Evolutionary conservation across 1,140 invertebrate species (phyloP).

Genomic region (Daktulosphaira vitifoliae): DNA sequence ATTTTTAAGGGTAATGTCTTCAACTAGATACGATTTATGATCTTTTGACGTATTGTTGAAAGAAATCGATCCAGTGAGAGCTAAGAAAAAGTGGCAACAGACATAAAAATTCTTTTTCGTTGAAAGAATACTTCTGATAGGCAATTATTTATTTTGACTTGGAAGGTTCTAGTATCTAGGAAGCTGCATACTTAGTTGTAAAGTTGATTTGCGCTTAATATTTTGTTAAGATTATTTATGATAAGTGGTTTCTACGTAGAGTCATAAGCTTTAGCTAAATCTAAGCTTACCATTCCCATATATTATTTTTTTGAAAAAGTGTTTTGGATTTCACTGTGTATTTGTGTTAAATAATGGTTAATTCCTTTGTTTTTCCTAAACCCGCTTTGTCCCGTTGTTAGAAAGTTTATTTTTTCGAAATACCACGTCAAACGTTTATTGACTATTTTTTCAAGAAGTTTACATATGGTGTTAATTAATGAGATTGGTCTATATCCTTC

Average conservation of each 20-base stretch:
- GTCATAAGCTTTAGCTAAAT: not conserved
- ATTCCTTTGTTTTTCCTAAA: not conserved
- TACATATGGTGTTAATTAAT: not conserved
- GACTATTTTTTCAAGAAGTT: not conserved
- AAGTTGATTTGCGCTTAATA: not conserved
- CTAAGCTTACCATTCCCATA: not conserved
- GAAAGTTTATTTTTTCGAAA: not conserved
- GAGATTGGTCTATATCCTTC: not conserved
- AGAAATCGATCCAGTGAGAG: too few species aligned
- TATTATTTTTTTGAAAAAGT: not conserved
- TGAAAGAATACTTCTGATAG: not conserved
- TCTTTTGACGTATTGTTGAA: too few species aligned
- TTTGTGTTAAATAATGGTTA: not conserved
- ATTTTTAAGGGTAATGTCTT: too few species aligned
- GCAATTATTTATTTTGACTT: not conserved
- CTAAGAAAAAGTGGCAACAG: too few species aligned
- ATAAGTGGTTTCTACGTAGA: not conserved
- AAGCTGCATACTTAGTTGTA: not conserved
- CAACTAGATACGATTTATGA: too few species aligned
- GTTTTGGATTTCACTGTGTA: constrained; percentile 11
- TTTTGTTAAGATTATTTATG: not conserved
- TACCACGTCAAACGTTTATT: not conserved
- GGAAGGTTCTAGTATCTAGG: not conserved
- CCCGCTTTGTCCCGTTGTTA: not conserved
- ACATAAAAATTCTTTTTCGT: constrained; percentile 27